Base-by-base conservation (phyloP, 2,888 invertebrate genomes). In the Eupithecia subfuscata region DNA sequence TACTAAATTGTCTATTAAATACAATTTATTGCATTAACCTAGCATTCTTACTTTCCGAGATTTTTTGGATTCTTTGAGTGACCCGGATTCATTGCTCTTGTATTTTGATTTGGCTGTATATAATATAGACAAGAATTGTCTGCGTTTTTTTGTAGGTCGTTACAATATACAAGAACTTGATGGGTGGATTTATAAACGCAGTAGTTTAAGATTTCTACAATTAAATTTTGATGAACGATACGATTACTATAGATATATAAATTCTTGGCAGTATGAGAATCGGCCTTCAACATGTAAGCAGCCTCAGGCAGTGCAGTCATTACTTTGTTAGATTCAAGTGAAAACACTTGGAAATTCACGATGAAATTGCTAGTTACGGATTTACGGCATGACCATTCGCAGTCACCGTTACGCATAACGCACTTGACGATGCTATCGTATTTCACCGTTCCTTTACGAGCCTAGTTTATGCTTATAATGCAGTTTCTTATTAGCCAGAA, bases 311-410 rank as follows among this genome's bases (percentile, higher is more conserved):
- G 88, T 88, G 84, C 86, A 86, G 88, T 91, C 88, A 90, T 92
- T 92, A 91, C 90, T 91, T 87, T 90, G 91, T 91, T 91, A 88
- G 86, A 89, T 89, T 91, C 89, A 86, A 91, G 90, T 90, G 91
- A 91, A 92, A 92, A 91, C 87, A 87, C 89, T 89, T 89, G 86
- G 91, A 91, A 90, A 90, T 90, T 89, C 86, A 86, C 85, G 85
- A 85, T 86, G 84, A 91, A 92, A 92, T 92, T 91, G 84, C 89
- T 80, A 84, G 88, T 88, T 91, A 85, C 83, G 82, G 86, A 88
- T 88, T 89, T 88, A 89, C 79, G 63, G 78, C 71, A 76, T 86
- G 84, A 84, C 83, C 80, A 82, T 84, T 83, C 78, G 77, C 82
- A 85, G 83, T 84, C 83, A 83, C 86, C 80, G 86, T 86, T 86